Conservation (phyloP, 2,888 invertebrate genomes). For the Drosophila ustulata region DNA sequence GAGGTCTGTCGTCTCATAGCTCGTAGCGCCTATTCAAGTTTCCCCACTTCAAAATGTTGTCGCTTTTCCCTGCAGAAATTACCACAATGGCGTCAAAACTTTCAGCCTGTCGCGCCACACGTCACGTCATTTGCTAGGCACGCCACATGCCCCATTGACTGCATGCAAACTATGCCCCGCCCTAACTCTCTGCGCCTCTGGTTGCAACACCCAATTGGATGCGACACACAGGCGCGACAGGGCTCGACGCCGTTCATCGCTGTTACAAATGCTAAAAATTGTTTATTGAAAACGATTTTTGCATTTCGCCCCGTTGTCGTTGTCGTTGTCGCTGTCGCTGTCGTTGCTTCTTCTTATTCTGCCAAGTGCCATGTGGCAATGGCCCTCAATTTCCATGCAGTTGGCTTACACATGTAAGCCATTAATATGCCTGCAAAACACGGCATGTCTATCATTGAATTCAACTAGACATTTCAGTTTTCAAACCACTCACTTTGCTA, state of each 20-base stretch:
- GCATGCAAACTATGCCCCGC: constrained; percentile 25
- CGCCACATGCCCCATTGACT: constrained; percentile 40
- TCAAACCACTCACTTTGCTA: background rate
- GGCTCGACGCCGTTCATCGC: background rate
- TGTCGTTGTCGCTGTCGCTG: constrained; percentile 1
- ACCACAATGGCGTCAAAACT: constrained; percentile 63
- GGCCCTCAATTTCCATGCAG: constrained; percentile 31
- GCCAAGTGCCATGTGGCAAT: constrained; percentile 28
- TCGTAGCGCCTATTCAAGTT: constrained; percentile 19
- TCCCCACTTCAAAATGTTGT: constrained; percentile 41
- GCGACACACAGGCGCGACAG: constrained; percentile 54
- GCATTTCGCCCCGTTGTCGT: constrained; percentile 18
- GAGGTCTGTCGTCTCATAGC: constrained; percentile 1
- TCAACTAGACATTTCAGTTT: constrained; percentile 14
- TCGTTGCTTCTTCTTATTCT: background rate
- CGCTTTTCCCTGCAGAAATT: constrained; percentile 48
- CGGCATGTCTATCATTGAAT: constrained; percentile 17
- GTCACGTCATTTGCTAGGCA: constrained; percentile 51
- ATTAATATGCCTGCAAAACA: constrained; percentile 16
- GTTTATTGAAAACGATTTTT: constrained; percentile 40
- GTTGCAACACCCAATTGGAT: constrained; percentile 24
- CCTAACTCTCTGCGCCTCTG: background rate
- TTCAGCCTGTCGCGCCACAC: constrained; percentile 60
- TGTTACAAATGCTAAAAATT: constrained; percentile 23
- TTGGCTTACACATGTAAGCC: constrained; percentile 27